Conservation (phyloP, 2,113 vertebrate genomes). For the Centropus unirufus region DNA sequence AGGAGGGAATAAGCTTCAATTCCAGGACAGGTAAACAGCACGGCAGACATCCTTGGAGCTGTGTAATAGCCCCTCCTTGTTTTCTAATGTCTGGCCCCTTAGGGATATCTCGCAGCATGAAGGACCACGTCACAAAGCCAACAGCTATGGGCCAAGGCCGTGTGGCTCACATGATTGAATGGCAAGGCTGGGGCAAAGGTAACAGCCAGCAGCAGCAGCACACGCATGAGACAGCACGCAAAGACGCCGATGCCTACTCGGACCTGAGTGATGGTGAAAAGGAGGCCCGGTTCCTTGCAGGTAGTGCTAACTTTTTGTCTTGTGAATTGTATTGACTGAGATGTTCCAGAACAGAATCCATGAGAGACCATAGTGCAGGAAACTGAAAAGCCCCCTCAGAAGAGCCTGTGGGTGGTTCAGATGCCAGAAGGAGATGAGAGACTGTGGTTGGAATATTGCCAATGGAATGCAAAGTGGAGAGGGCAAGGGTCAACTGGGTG, state of each 20-base stretch:
- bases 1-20: neutral
- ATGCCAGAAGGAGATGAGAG: neutral
- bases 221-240: constrained; percentile 86
- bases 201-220: constrained; percentile 83
- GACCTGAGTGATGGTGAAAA: constrained; percentile 98
- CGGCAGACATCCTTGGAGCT: neutral
- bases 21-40: neutral
- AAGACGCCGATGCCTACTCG: constrained; percentile 94
- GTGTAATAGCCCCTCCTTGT: constrained; percentile 59
- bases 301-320: constrained; percentile 53
- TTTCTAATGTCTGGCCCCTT: constrained; percentile 70
- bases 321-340: neutral
- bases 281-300: constrained; percentile 95
- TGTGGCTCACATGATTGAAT: constrained; percentile 98
- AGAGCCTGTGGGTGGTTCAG: neutral
- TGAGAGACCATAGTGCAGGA: neutral
- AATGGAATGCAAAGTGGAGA: neutral
- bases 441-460: neutral
- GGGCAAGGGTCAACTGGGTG: neutral
- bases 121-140: constrained; percentile 97
- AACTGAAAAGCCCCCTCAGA: neutral
- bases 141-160: constrained; percentile 95
- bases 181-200: constrained; percentile 95
- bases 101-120: constrained; percentile 94
- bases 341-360: neutral